phyloP scores from a whole-genome alignment of 2,797 vertebrate genomes.

The Chelon labrosus region DNA sequence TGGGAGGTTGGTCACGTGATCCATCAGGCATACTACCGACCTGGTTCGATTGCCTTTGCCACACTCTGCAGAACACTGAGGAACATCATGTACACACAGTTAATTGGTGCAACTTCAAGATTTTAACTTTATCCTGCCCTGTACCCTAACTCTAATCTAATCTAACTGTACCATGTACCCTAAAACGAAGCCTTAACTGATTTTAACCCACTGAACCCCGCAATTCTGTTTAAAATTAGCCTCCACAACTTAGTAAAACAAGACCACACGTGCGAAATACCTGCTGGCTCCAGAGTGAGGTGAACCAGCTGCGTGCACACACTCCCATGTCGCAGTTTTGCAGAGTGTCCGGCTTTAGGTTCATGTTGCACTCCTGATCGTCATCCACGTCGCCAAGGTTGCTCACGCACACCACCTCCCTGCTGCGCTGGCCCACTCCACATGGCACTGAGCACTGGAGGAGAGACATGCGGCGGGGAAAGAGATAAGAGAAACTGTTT shows the following conservation, averaged over 20 bases:
- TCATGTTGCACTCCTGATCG: slow-evolving; percentile 84
- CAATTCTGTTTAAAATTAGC: too few relatives aligned
- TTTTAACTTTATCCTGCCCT: not conserved
- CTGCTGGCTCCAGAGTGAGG: slow-evolving; percentile 82
- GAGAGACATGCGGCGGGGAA: not conserved
- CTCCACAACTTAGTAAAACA: too few relatives aligned
- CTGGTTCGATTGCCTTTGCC: slow-evolving; percentile 79
- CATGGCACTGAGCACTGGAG: slow-evolving; percentile 85
- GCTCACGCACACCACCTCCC: slow-evolving; percentile 83
- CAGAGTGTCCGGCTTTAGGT: slow-evolving; percentile 76
- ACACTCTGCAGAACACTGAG: slow-evolving; percentile 84
- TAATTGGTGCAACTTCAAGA: not conserved
- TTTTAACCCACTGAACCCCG: too few relatives aligned
- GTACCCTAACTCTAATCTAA: too few relatives aligned
- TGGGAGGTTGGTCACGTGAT: slow-evolving; percentile 79
- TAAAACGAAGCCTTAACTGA: too few relatives aligned
- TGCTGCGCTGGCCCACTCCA: slow-evolving; percentile 82
- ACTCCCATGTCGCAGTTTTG: slow-evolving; percentile 85
- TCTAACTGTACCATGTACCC: too few relatives aligned
- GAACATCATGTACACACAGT: slow-evolving; percentile 13
- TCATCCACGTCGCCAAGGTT: slow-evolving; percentile 81
- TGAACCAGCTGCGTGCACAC: slow-evolving; percentile 86
- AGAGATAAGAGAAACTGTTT: not conserved
- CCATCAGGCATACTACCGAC: slow-evolving; percentile 76
- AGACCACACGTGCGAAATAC: slow-evolving; percentile 58